Conservation (phyloP, 1,140 invertebrate genomes). For the Brachionus asplanchnoidis region DNA sequence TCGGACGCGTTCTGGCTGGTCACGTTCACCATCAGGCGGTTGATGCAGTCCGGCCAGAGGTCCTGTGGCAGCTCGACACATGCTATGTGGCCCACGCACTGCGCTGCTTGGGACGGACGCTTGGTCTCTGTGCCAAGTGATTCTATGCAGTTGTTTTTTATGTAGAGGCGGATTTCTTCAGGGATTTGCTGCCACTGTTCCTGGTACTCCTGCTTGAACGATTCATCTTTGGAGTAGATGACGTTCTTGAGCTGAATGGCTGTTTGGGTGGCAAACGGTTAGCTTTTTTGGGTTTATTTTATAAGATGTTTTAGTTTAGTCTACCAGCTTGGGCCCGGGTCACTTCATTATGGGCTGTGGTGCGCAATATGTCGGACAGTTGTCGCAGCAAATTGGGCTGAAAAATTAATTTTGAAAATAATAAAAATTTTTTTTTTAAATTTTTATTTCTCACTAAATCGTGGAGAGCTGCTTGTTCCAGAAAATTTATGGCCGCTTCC, state of each 20-base stretch:
- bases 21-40: slow-evolving; percentile 74
- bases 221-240: slow-evolving; percentile 87
- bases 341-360: slow-evolving; percentile 79
- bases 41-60: slow-evolving; percentile 73
- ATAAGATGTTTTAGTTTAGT: neutral
- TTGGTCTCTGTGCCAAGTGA: slow-evolving; percentile 90
- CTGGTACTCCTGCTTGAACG: slow-evolving; percentile 74
- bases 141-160: slow-evolving; percentile 89
- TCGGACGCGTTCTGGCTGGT: slow-evolving; percentile 75
- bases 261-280: neutral
- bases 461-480: slow-evolving; percentile 82
- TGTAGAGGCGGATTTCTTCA: slow-evolving; percentile 74
- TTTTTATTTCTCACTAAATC: slow-evolving; percentile 68
- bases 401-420: slow-evolving; percentile 50
- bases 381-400: slow-evolving; percentile 85
- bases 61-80: slow-evolving; percentile 82
- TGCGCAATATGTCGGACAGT: slow-evolving; percentile 82
- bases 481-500: slow-evolving; percentile 59
- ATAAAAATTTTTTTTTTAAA: neutral
- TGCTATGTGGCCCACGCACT: slow-evolving; percentile 96
- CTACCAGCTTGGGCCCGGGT: slow-evolving; percentile 89
- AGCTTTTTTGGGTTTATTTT: too few relatives aligned
- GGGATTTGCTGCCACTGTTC: slow-evolving; percentile 84
- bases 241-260: slow-evolving; percentile 92
- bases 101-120: slow-evolving; percentile 86